Evolutionary conservation across 2,888 invertebrate genomes (phyloP), one percentile per base, ranked within the genome.

Genomic region (Cryptus viduatorius): DNA sequence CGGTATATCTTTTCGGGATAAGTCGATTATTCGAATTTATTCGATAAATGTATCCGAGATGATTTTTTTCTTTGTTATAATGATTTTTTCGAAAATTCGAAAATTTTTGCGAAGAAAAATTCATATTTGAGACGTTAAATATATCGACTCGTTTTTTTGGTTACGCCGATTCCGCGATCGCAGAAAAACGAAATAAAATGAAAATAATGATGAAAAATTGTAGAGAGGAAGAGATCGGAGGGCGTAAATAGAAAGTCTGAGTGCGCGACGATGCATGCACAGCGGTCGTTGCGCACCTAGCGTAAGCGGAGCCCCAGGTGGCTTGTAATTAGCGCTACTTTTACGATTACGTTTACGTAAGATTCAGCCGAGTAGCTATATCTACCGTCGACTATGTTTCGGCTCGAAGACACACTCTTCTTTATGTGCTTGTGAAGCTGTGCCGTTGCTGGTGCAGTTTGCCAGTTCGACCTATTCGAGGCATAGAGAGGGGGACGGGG

Each of bases 301-400:
- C 46, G 53, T 59, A 65, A 19, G 48, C 4, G 19, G 19, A 50
- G 16, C 76, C 61, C 79, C 59, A 71, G 64, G 61, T 84, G 79
- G 59, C 44, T 76, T 75, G 75, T 84, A 84, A 82, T 84, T 84
- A 84, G 79, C 81, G 81, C 71, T 82, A 76, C 82, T 84, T 82
- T 82, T 75, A 84, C 84, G 82, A 82, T 84, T 82, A 84, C 65
- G 65, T 82, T 82, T 84, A 84, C 84, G 84, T 84, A 84, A 84
- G 84, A 71, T 19, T 73, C 50, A 44, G 42, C 73, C 5, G 50
- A 44, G 69, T 80, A 78, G 46, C 73, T 31, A 53, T 50, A 29
- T 80, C 67, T 44, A 19, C 42, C 16, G 75, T 69, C 71, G 67
- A 67, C 48, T 72, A 67, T 75, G 64, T 77, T 50, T 59, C 72